Evolutionary conservation across 1,140 invertebrate species (phyloP).

Genomic region (Pseudobourletiella spinata): DNA sequence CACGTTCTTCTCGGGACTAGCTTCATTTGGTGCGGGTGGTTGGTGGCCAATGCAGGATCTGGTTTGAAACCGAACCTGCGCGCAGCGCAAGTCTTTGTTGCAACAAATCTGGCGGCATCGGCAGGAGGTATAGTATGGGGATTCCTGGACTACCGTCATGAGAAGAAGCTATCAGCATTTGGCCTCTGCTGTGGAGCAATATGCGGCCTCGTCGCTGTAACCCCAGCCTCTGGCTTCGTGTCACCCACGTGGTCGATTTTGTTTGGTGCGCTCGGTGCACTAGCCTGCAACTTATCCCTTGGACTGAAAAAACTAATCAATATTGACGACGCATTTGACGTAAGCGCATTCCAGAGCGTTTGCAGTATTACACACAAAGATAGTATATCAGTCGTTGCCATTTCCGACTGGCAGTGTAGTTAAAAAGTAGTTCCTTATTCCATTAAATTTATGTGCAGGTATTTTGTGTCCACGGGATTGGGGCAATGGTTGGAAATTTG

Average conservation of each 20-base stretch:
- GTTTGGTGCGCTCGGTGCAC: constrained; percentile 22
- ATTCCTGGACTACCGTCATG: constrained; percentile 17
- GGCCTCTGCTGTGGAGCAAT: constrained; percentile 28
- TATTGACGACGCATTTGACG: constrained; percentile 31
- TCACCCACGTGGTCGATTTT: constrained; percentile 17
- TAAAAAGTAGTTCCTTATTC: no score
- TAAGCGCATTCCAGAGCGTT: no score
- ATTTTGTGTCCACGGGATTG: constrained; percentile 28
- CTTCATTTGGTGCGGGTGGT: constrained; percentile 31
- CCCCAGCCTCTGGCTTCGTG: constrained; percentile 23
- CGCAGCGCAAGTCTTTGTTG: constrained; percentile 27
- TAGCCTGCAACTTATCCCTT: constrained; percentile 24
- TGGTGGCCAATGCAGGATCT: constrained; percentile 10
- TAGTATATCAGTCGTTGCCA: no score
- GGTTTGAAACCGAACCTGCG: constrained; percentile 19
- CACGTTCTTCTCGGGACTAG: constrained; percentile 28
- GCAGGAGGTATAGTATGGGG: constrained; percentile 29
- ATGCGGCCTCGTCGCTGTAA: constrained; percentile 28
- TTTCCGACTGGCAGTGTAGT: no score
- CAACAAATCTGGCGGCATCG: constrained; percentile 24
- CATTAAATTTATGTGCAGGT: no score
- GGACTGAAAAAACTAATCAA: constrained; percentile 9
- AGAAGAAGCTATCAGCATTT: constrained; percentile 25
- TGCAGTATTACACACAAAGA: no score
- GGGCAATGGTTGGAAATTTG: constrained; percentile 30